Conservation (phyloP, 1,140 invertebrate genomes). For the Druon quercuslanigerum region DNA sequence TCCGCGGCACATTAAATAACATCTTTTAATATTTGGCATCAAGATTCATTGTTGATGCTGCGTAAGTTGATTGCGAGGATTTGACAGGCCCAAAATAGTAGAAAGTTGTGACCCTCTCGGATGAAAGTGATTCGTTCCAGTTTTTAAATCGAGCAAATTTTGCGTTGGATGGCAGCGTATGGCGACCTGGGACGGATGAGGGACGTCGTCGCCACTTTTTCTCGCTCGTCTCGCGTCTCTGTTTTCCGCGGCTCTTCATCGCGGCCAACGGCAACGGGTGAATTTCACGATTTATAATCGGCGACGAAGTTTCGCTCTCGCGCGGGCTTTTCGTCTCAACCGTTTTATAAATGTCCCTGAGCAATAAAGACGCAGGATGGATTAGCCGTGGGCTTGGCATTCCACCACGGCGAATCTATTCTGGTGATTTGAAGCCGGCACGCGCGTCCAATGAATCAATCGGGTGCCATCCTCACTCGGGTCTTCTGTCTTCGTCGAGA, state of each 20-base stretch:
- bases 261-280: neutral
- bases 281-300: slow-evolving; percentile 50
- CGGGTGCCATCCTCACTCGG: slow-evolving; percentile 45
- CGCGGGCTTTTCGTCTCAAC: slow-evolving; percentile 38
- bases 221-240: slow-evolving; percentile 21
- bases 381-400: slow-evolving; percentile 63
- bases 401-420: slow-evolving; percentile 64
- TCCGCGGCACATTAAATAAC: neutral
- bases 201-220: slow-evolving; percentile 46
- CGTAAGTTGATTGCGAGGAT: neutral
- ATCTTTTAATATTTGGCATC: neutral
- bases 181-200: slow-evolving; percentile 35
- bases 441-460: slow-evolving; percentile 72
- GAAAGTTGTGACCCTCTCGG: neutral
- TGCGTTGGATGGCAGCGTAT: slow-evolving; percentile 27
- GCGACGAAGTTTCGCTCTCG: slow-evolving; percentile 8
- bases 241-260: slow-evolving; percentile 27
- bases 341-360: slow-evolving; percentile 65
- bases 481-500: slow-evolving; percentile 20
- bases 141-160: neutral
- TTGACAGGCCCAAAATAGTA: neutral
- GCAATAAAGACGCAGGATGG: slow-evolving; percentile 70
- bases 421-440: slow-evolving; percentile 70
- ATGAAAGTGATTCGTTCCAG: neutral
- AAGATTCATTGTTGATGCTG: neutral